Conservation (phyloP, 2,113 vertebrate species). For the Podarcis muralis region DNA sequence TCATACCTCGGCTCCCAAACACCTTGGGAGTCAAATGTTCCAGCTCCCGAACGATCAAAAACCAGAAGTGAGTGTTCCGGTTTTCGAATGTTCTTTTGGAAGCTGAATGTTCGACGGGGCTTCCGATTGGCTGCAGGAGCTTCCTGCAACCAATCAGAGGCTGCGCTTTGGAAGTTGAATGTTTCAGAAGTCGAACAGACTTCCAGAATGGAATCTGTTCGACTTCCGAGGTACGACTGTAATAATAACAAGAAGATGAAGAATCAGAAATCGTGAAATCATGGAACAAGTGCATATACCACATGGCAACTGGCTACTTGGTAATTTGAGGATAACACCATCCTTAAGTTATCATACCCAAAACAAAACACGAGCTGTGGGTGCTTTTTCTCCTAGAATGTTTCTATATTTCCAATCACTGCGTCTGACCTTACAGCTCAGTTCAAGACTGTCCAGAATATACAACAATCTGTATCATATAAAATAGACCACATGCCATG, state of each 20-base stretch:
- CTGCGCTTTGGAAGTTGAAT: too few species aligned
- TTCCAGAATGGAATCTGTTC: too few species aligned
- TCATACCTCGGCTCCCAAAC: too few species aligned
- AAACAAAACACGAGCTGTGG: background rate
- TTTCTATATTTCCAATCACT: background rate
- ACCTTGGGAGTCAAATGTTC: too few species aligned
- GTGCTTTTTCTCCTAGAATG: background rate
- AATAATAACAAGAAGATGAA: background rate
- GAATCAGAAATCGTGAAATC: background rate
- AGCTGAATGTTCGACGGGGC: too few species aligned
- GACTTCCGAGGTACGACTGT: too few species aligned
- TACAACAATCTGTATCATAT: fast-evolving
- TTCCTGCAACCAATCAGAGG: too few species aligned
- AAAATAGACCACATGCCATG: background rate
- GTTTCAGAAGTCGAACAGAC: too few species aligned
- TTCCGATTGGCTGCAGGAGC: too few species aligned
- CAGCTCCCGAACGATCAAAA: too few species aligned
- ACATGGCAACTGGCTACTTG: background rate
- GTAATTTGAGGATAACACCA: background rate
- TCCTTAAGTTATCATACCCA: background rate
- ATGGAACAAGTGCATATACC: background rate
- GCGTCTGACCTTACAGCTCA: background rate
- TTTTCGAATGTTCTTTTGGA: too few species aligned
- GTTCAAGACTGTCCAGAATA: background rate
- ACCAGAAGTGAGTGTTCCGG: too few species aligned